Evolutionary conservation across 2,888 invertebrate species (phyloP).

Genomic region (Limnephilus marmoratus): DNA sequence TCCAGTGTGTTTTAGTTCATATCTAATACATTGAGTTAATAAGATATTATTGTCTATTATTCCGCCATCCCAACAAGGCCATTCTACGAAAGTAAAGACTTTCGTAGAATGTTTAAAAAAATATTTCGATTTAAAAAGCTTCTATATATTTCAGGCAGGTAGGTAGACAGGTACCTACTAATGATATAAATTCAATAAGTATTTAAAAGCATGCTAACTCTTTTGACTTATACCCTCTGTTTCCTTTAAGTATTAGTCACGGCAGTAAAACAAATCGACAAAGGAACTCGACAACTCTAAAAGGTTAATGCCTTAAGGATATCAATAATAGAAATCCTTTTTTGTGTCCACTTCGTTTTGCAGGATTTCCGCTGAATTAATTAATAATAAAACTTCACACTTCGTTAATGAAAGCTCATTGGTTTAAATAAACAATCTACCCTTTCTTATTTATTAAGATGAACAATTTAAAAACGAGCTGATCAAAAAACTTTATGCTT

Average conservation of each 20-base stretch:
- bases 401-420: not conserved
- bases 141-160: too few species aligned
- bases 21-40: too few species aligned
- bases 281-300: constrained; percentile 43
- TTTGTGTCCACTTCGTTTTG: not conserved
- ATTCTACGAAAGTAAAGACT: too few species aligned
- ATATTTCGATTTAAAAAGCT: too few species aligned
- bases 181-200: not conserved
- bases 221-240: constrained; percentile 11
- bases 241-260: constrained; percentile 31
- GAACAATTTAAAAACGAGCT: too few species aligned
- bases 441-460: not conserved
- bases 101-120: too few species aligned
- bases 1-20: too few species aligned
- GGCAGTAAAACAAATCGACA: constrained; percentile 53
- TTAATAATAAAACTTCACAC: not conserved
- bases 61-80: too few species aligned
- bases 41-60: too few species aligned
- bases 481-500: too few species aligned
- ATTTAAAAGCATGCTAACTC: not conserved
- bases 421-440: not conserved
- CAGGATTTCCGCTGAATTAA: not conserved
- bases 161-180: not conserved
- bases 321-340: constrained; percentile 2
- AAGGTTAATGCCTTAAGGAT: constrained; percentile 17